These are phyloP conservation scores for Geodia barretti DNA, from an alignment of 37 sponge, comb jelly and placozoan species.

Conservation along the genomic window DNA sequence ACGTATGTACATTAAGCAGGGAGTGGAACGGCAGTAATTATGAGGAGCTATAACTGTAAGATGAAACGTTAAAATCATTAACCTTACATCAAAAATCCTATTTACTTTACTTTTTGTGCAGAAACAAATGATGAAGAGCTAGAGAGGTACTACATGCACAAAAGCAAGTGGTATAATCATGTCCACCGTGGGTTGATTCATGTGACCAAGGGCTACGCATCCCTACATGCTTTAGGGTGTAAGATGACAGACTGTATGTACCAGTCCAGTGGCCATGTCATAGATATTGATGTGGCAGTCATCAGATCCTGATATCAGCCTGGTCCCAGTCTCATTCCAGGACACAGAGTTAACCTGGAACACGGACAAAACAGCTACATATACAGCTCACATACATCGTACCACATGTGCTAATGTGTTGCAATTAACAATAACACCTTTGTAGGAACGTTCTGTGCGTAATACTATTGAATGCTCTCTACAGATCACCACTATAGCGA, in stretches of 20 bases:
- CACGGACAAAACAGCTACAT: not conserved
- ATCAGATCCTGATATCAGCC: constrained; percentile 81
- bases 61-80: too few species aligned
- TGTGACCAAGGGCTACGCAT: not conserved
- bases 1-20: too few species aligned
- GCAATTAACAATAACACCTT: not conserved
- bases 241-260: constrained; percentile 3
- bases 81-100: too few species aligned
- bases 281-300: constrained; percentile 86
- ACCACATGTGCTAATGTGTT: not conserved
- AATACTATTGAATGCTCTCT: too few species aligned
- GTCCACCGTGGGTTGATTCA: not conserved
- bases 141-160: too few species aligned
- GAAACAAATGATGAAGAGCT: not conserved
- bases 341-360: constrained; percentile 81
- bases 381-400: not conserved
- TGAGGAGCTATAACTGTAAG: too few species aligned
- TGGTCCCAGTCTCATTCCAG: constrained; percentile 72
- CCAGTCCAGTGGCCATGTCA: constrained; percentile 31
- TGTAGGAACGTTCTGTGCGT: not conserved
- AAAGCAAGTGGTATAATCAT: not conserved
- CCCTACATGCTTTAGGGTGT: too few species aligned
- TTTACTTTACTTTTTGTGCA: too few species aligned
- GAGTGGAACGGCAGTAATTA: too few species aligned
- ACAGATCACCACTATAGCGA: too few species aligned